Base-by-base conservation (phyloP, 2,797 vertebrate genomes). In the Odontamblyopus rebecca region DNA sequence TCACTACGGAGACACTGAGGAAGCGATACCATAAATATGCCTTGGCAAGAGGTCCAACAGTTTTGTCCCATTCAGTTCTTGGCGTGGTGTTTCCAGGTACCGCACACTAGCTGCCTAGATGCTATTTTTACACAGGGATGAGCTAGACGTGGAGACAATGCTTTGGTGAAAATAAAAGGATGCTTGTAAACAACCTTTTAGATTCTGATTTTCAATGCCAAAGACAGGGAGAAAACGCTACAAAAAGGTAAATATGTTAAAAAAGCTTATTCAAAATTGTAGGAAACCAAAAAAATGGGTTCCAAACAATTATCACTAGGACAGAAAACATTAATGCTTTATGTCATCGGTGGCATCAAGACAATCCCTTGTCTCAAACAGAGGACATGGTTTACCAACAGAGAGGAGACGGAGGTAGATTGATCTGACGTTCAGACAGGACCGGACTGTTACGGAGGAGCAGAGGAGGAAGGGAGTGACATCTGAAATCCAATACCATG, bases 181-280 rank as follows among this genome's bases (percentile, higher is more conserved):
- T 82, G 82, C 69, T 68, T 73, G 75, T 74, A 54, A 38, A 53
- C 81, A 84, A 57, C 68, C 71, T 85, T 82, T 83, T 83, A 86
- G 86, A 76, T 80, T 83, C 72, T 74, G 70, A 82, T 89, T 86
- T 92, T 91, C 82, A 86, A 88, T 84, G 78, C 78, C 75, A 82
- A 75, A 74, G 50, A 64, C 75, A 80, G 75, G 81, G 70, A 75
- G 77, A 83, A 91, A 91, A 93, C 93, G 93, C 94, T 95, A 95
- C 93, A 82, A 83, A 53, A 70, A 80, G 80, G 84, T 84, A 74
- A 85, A 75, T 81, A 79, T 75, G 79, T 60, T 27, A 51, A 75
- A 88, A 63, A 93, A 97, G 97, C 97, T 97, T 97, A 98, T 97
- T 95, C 92, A 87, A 90, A 95, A 94, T 84, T 78, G 71, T 78